These are phyloP conservation scores for Tichodroma muraria DNA, from an alignment of 2,113 vertebrate species.

Conservation along the genomic window DNA sequence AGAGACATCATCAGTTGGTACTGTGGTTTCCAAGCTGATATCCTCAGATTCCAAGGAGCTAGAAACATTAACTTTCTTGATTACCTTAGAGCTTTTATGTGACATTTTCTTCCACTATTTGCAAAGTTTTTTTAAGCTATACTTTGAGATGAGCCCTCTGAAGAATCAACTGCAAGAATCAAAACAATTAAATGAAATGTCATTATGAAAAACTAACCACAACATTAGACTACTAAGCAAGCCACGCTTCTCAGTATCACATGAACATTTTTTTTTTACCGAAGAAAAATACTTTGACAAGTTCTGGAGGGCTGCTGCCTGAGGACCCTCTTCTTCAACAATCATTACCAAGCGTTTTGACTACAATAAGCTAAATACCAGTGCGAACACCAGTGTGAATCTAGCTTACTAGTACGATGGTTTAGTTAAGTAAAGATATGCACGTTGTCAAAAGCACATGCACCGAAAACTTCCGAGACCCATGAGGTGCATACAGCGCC, in stretches of 20 bases:
- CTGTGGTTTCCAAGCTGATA: constrained; percentile 92
- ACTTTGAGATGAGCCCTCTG: not conserved
- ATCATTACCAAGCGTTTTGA: not conserved
- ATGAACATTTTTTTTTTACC: fast-evolving
- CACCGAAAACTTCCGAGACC: fast-evolving
- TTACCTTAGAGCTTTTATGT: constrained; percentile 70
- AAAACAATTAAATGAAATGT: not conserved
- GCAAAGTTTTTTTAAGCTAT: not conserved
- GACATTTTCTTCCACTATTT: constrained; percentile 74
- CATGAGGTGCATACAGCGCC: fast-evolving
- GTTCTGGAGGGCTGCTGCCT: not conserved
- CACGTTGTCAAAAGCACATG: fast-evolving
- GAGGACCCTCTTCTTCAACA: not conserved
- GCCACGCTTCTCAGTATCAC: not conserved
- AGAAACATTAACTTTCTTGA: constrained; percentile 79
- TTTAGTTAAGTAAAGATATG: fast-evolving
- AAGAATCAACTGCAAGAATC: not conserved
- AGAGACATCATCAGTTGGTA: constrained; percentile 90
- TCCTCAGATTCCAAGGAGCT: constrained; percentile 96
- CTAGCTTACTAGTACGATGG: not conserved
- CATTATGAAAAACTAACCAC: not conserved
- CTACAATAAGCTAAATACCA: not conserved
- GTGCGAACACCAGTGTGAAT: not conserved
- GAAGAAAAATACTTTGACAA: not conserved
- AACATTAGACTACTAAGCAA: not conserved